Percentiles rank a stretch among this genome's conserved stretches.
phyloP scores from a whole-genome alignment of 2,888 invertebrate genomes.

The Isoperla grammatica region DNA sequence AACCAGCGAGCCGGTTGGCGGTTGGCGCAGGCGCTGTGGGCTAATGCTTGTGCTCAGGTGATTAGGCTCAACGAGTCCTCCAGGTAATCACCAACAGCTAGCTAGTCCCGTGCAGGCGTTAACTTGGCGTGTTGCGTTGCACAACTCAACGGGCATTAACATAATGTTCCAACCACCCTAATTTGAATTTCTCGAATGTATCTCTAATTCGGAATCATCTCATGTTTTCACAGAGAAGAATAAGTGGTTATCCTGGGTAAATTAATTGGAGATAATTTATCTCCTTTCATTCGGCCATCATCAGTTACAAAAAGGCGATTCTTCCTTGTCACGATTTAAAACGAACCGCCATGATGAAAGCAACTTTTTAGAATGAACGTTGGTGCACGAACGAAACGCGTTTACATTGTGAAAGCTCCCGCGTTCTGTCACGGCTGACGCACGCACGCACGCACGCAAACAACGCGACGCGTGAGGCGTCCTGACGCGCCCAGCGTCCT shows the following conservation, averaged over 20 bases:
- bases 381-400: slow-evolving; percentile 6
- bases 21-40: no score
- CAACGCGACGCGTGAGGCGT: slow-evolving; percentile 1
- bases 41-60: no score
- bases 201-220: no score
- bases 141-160: no score
- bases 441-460: slow-evolving; percentile 9
- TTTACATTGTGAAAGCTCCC: slow-evolving; percentile 12
- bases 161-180: no score
- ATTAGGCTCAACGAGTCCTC: no score
- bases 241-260: slow-evolving; percentile 1
- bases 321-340: slow-evolving; percentile 21
- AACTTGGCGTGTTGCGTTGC: no score
- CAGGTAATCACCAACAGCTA: no score
- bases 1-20: neutral
- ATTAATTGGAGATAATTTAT: slow-evolving; percentile 17
- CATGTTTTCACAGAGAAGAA: slow-evolving; percentile 12
- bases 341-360: slow-evolving; percentile 2
- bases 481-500: neutral
- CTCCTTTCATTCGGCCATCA: slow-evolving; percentile 20
- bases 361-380: neutral
- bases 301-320: slow-evolving; percentile 21
- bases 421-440: slow-evolving; percentile 11
- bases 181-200: no score
- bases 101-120: no score